Conservation (phyloP, 2,113 vertebrate genomes). For the Nettapus auritus region DNA sequence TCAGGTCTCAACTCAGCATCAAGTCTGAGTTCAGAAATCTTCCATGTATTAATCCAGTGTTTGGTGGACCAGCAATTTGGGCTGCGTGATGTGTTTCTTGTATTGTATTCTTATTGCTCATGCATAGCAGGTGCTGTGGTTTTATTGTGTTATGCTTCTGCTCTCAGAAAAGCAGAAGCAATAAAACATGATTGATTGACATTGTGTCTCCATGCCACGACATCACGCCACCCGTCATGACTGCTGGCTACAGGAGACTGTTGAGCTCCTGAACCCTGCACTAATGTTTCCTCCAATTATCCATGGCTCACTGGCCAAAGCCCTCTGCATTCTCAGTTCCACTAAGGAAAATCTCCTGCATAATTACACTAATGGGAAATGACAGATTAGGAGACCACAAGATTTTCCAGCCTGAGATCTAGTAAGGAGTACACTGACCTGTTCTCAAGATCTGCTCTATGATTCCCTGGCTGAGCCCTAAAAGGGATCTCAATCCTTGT, state of each 20-base stretch:
- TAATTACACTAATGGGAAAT: background rate
- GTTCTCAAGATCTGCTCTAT: background rate
- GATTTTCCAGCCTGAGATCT: constrained; percentile 1
- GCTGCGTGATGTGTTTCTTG: background rate
- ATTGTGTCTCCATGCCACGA: background rate
- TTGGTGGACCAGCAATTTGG: background rate
- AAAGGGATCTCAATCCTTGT: background rate
- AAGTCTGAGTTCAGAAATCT: background rate
- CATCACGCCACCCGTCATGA: background rate
- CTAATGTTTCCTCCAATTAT: background rate
- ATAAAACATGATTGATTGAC: constrained; percentile 25
- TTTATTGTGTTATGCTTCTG: background rate
- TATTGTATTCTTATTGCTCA: background rate
- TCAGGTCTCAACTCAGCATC: background rate
- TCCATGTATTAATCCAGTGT: background rate
- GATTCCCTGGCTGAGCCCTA: background rate
- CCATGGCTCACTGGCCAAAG: background rate
- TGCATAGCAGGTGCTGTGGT: background rate
- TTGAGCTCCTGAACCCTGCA: background rate
- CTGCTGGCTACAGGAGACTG: background rate
- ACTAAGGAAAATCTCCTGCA: background rate
- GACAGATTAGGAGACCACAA: background rate
- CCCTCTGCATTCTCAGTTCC: background rate
- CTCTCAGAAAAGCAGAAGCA: constrained; percentile 16
- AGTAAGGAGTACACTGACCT: background rate